These are phyloP conservation scores for Olivierus martensii DNA, from an alignment of 1,140 invertebrate genomes.

Conservation along the genomic window DNA sequence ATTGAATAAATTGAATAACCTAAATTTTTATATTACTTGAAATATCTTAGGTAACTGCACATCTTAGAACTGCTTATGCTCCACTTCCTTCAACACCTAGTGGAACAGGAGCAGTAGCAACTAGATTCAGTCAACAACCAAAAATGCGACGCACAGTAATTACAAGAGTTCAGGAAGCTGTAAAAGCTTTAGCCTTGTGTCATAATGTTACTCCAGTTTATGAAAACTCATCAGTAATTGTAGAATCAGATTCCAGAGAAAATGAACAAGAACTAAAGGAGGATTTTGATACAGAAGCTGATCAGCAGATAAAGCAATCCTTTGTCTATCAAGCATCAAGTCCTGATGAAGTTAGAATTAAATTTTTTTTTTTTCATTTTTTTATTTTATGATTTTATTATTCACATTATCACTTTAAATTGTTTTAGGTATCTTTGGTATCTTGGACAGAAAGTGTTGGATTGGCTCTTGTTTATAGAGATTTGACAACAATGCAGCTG, in stretches of 20 bases:
- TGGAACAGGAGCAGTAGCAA: background rate
- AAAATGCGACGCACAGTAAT: constrained; percentile 50
- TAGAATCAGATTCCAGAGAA: background rate
- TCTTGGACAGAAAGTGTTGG: constrained; percentile 56
- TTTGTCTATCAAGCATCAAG: constrained; percentile 74
- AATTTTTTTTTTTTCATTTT: constrained; percentile 1
- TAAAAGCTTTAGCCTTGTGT: constrained; percentile 88
- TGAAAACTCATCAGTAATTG: constrained; percentile 36
- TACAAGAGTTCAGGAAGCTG: constrained; percentile 71
- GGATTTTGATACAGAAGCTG: constrained; percentile 39
- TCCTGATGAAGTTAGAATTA: constrained; percentile 74
- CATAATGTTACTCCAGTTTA: constrained; percentile 98
- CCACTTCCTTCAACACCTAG: constrained; percentile 11
- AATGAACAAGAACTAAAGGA: constrained; percentile 26
- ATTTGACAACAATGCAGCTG: constrained; percentile 62
- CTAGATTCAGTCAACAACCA: constrained; percentile 3
- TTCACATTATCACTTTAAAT: constrained; percentile 2
- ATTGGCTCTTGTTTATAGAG: constrained; percentile 48
- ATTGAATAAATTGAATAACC: too few relatives aligned
- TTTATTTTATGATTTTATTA: constrained; percentile 7
- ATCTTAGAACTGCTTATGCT: constrained; percentile 24
- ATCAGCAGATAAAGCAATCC: constrained; percentile 39
- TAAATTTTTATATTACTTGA: too few relatives aligned
- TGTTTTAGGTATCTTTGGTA: constrained; percentile 61
- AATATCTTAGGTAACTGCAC: constrained; percentile 19